These are phyloP conservation scores for Sander vitreus DNA, from an alignment of 2,113 vertebrate species.

Conservation along the genomic window DNA sequence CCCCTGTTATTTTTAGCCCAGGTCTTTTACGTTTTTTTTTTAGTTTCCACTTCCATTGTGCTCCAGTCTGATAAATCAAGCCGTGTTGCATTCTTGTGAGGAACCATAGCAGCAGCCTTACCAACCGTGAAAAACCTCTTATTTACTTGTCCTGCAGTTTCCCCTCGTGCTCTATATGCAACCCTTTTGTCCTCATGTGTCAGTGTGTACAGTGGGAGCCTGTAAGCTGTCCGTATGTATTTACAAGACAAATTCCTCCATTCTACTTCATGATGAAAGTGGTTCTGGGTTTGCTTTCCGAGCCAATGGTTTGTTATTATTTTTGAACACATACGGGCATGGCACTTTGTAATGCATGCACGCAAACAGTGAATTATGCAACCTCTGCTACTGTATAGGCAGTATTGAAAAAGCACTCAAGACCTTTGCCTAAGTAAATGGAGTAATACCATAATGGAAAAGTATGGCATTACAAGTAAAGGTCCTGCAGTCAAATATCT, in stretches of 20 bases:
- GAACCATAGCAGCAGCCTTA: background rate
- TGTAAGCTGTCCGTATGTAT: slow-evolving; percentile 8
- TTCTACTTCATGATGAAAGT: slow-evolving; percentile 16
- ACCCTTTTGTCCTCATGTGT: slow-evolving; percentile 22
- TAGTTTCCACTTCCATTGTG: slow-evolving; percentile 33
- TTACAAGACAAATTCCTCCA: slow-evolving; percentile 10
- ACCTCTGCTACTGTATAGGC: background rate
- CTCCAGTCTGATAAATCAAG: slow-evolving; percentile 28
- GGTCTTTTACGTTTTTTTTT: slow-evolving; percentile 1
- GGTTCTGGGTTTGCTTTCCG: slow-evolving; percentile 8
- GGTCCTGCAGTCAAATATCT: background rate
- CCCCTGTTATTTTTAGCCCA: slow-evolving; percentile 55
- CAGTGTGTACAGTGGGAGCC: background rate
- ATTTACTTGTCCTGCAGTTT: slow-evolving; percentile 31
- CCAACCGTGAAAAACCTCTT: slow-evolving; percentile 8
- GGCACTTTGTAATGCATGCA: slow-evolving; percentile 19
- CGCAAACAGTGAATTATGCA: slow-evolving; percentile 20
- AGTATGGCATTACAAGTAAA: background rate
- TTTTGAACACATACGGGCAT: background rate
- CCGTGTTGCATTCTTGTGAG: slow-evolving; percentile 18
- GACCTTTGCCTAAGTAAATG: slow-evolving; percentile 1
- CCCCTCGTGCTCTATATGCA: background rate
- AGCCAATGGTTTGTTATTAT: background rate
- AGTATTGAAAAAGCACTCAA: background rate
- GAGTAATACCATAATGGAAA: background rate